Evolutionary conservation across 2,888 invertebrate species (phyloP).

Genomic region (Bellardia pandia): DNA sequence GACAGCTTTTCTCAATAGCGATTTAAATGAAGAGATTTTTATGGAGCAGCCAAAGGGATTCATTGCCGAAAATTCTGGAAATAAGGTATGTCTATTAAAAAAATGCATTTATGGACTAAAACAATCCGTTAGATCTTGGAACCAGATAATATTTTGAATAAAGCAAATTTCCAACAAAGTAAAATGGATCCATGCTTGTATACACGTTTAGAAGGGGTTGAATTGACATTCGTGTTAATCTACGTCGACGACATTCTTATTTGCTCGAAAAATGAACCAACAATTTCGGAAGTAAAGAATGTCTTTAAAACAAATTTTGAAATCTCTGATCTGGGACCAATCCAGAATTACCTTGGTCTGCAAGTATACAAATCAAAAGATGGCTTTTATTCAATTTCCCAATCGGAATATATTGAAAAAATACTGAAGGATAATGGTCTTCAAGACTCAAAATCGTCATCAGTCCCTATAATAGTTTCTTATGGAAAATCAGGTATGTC

Average conservation of each 20-base stretch:
- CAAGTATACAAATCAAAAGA: neutral
- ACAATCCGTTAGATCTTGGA: slow-evolving; percentile 47
- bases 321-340: slow-evolving; percentile 20
- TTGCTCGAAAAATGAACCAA: neutral
- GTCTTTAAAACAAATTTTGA: slow-evolving; percentile 22
- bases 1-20: slow-evolving; percentile 63
- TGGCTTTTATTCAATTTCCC: neutral
- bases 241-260: slow-evolving; percentile 42
- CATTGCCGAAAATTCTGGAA: slow-evolving; percentile 44
- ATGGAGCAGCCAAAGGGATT: slow-evolving; percentile 70
- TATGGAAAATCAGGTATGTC: slow-evolving; percentile 10
- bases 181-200: slow-evolving; percentile 26
- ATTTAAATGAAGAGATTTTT: slow-evolving; percentile 69
- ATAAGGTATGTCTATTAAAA: slow-evolving; percentile 31
- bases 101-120: slow-evolving; percentile 58
- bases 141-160: slow-evolving; percentile 25
- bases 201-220: slow-evolving; percentile 21
- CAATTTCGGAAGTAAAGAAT: slow-evolving; percentile 9
- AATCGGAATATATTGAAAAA: neutral
- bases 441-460: too few relatives aligned
- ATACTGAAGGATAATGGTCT: too few relatives aligned
- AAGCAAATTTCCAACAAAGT: slow-evolving; percentile 22
- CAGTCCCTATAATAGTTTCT: neutral
- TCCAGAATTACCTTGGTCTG: neutral
- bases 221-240: slow-evolving; percentile 23